Conservation (phyloP, 1,140 invertebrate species). For the Arion vulgaris region DNA sequence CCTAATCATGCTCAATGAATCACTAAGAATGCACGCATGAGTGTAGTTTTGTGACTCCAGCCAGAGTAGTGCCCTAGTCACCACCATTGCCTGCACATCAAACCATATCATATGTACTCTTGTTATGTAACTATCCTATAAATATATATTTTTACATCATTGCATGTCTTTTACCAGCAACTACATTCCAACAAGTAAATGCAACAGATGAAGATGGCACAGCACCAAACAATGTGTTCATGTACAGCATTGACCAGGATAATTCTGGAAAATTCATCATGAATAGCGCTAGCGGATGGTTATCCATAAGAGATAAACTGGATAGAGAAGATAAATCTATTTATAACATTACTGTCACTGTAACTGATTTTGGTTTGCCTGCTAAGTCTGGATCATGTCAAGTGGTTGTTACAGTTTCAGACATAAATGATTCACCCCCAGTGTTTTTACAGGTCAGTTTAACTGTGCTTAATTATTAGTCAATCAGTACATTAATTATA, state of each 20-base stretch:
- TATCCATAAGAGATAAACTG: conserved; percentile 8
- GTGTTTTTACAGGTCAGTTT: neutral
- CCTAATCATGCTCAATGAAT: too few relatives aligned
- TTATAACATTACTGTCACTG: conserved; percentile 25
- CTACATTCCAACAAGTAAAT: neutral
- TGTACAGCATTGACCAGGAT: conserved; percentile 22
- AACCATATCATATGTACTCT: too few relatives aligned
- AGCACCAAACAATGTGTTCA: conserved; percentile 13
- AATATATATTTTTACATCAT: neutral
- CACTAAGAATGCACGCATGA: too few relatives aligned
- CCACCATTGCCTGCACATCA: too few relatives aligned
- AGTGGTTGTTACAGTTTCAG: conserved; percentile 1
- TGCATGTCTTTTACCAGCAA: neutral
- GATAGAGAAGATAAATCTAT: conserved; percentile 7
- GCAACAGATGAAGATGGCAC: conserved; percentile 22
- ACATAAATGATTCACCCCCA: conserved; percentile 28
- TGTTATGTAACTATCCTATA: too few relatives aligned
- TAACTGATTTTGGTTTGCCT: conserved; percentile 19
- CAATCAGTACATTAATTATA: too few relatives aligned
- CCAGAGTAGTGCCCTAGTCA: too few relatives aligned
- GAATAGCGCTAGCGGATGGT: conserved; percentile 8
- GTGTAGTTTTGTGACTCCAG: too few relatives aligned
- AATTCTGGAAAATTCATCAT: conserved; percentile 19
- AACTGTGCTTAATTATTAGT: neutral
- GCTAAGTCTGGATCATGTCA: neutral